A percentile compares a stretch with the other conserved stretches of the same genome.
These are phyloP conservation scores for Beris morrisii DNA, from an alignment of 2,888 invertebrate genomes.

Conservation along the genomic window DNA sequence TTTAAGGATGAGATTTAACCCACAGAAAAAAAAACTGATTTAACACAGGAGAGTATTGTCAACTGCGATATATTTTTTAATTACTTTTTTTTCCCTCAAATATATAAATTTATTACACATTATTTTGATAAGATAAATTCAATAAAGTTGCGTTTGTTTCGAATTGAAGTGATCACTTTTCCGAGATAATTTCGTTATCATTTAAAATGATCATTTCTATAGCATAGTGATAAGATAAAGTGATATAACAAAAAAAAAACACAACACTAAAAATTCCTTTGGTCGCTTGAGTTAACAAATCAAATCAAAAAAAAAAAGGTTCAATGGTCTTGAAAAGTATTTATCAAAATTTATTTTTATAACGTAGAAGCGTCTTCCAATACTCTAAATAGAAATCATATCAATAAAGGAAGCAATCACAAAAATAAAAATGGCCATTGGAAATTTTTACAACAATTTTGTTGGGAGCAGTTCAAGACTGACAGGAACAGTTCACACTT, in stretches of 20 bases:
- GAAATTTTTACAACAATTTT: not conserved
- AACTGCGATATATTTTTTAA: conserved; percentile 29
- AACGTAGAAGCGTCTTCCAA: not conserved
- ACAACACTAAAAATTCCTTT: conserved; percentile 18
- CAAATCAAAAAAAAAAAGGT: not conserved
- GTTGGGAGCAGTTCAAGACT: conserved; percentile 1
- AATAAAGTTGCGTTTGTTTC: not conserved
- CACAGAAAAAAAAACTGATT: not conserved
- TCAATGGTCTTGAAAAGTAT: too few species aligned
- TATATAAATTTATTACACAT: not conserved
- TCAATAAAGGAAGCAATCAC: not conserved
- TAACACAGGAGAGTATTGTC: conserved; percentile 21
- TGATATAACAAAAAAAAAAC: conserved; percentile 12
- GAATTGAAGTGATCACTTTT: conserved; percentile 14
- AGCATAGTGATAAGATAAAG: not conserved
- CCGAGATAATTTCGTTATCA: conserved; percentile 17
- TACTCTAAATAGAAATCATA: not conserved
- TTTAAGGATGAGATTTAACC: not conserved
- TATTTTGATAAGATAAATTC: not conserved
- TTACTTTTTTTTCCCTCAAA: not conserved
- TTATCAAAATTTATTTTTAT: too few species aligned
- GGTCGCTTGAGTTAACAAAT: conserved; percentile 26
- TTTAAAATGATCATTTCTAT: not conserved
- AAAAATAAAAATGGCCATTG: not conserved
- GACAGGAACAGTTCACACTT: not conserved